phyloP scores from a whole-genome alignment of 2,888 invertebrate species.

The Caenorhabditis afra region DNA sequence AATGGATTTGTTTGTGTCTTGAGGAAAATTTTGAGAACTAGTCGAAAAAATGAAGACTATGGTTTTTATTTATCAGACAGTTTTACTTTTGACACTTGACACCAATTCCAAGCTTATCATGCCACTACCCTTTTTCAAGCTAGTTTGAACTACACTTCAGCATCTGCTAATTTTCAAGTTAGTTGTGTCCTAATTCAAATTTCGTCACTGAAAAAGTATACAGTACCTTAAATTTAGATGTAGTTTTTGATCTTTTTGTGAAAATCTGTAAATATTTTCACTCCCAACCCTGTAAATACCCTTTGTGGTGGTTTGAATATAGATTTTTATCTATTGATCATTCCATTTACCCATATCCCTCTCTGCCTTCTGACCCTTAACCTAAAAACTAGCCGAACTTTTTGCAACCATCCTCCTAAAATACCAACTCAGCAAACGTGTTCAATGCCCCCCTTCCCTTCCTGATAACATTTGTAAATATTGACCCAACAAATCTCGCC shows the following conservation, averaged over 20 bases:
- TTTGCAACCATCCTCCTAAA: constrained; percentile 23
- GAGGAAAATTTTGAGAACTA: constrained; percentile 6
- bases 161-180: background rate
- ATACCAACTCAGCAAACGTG: constrained; percentile 44
- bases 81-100: background rate
- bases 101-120: background rate
- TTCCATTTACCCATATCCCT: too few species aligned
- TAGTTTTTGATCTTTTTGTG: too few species aligned
- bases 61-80: background rate
- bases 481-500: constrained; percentile 26
- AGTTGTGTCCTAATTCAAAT: background rate
- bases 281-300: too few species aligned
- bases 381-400: background rate
- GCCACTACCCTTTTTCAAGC: too few species aligned
- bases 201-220: too few species aligned
- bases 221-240: too few species aligned
- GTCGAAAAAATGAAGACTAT: background rate
- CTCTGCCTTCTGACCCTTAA: background rate
- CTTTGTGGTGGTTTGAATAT: too few species aligned
- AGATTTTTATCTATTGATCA: too few species aligned
- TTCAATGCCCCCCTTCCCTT: constrained; percentile 30
- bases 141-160: background rate
- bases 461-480: constrained; percentile 53
- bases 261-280: too few species aligned
- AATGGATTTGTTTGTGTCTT: constrained; percentile 40